phyloP scores from a whole-genome alignment of 2,113 vertebrate genomes.

The Dendropsophus ebraccatus region DNA sequence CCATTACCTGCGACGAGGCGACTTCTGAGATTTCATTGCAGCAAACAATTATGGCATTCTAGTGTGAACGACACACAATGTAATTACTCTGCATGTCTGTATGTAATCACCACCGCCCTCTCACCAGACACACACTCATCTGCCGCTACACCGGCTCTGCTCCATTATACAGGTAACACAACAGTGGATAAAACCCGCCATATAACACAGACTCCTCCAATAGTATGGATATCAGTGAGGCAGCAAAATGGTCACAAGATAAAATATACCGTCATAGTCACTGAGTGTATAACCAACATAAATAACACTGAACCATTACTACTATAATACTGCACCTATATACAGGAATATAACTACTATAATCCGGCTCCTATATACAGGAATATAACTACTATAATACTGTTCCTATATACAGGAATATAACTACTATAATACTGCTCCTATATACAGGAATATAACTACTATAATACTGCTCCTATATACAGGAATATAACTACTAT shows the following conservation, averaged over 20 bases:
- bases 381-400: background rate
- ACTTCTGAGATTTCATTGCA: background rate
- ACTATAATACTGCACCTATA: background rate
- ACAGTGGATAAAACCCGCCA: no score
- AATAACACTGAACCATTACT: no score
- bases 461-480: background rate
- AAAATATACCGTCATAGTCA: no score
- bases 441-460: background rate
- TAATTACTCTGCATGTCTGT: background rate
- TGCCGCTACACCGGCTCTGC: background rate
- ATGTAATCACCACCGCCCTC: background rate
- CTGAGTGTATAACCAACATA: no score
- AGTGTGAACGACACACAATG: background rate
- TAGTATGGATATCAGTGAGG: no score
- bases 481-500: slow-evolving; percentile 5
- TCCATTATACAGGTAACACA: background rate
- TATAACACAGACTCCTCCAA: no score
- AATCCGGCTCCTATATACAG: background rate
- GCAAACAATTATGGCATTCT: background rate
- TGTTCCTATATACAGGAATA: background rate
- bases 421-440: background rate
- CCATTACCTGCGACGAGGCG: background rate
- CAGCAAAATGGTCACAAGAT: no score
- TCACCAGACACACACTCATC: background rate
- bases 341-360: background rate